Base-by-base conservation (phyloP, 2,888 invertebrate genomes). In the Horisme vitalbata region DNA sequence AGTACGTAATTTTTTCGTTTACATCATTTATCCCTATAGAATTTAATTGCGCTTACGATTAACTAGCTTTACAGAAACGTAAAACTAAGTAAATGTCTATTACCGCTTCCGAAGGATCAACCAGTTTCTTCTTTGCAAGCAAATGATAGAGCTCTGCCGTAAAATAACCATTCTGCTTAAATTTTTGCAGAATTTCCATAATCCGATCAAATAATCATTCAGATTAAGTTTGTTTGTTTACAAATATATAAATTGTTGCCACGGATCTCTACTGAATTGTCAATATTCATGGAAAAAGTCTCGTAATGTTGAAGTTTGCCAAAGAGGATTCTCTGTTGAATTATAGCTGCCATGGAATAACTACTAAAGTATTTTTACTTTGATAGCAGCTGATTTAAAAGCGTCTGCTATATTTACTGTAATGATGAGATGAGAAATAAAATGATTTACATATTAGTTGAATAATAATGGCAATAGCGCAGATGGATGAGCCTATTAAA, bases 151-250 rank as follows among this genome's bases (percentile, higher is more conserved):
- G 58, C 24, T 85, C 77, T 5, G 83, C 66, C 23, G 84, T 82
- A 57, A 84, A 88, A 68, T 82, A 88, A 3, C 89, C 89, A 82
- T 85, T 79, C 69, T 82, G 67, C 64, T 81, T 83, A 61, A 79
- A 89, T 48, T 77, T 75, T 2, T 78, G 66, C 55, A 87, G 71
- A 73, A 89, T 72, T 55, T 89, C 87, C 86, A 86, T 86, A 58
- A 14, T 52, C 55, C 41, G 48, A 51, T 44, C 43, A 37, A 24
- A 37, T 49, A 50, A 51, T 55, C 50, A 51, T 26, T 45, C 26
- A 34, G 27, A 34, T 47, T 43, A 44, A 45, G 13, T 43, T 41
- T 41, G 45, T 58, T 60, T 72, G 58, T 75, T 75, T 71, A 66
- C 57, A 56, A 62, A 56, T 57, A 47, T 63, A 56, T 57, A 49